A percentile compares a stretch with the other conserved stretches of the same genome.
phyloP scores from a whole-genome alignment of 2,888 invertebrate species.

The Dynastes maya region DNA sequence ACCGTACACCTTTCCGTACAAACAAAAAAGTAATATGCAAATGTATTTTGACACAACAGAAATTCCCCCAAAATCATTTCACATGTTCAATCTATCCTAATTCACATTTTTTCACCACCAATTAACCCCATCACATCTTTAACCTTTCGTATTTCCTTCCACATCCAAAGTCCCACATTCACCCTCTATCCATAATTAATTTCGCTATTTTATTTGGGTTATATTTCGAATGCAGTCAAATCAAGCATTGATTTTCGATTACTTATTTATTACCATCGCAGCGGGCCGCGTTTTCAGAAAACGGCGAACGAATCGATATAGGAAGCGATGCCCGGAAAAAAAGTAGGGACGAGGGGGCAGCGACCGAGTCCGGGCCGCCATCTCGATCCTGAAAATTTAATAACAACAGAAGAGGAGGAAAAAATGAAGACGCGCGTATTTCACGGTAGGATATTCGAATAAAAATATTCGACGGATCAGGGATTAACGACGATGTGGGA shows the following conservation, averaged over 20 bases:
- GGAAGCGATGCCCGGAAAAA: neutral
- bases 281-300: constrained; percentile 3
- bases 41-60: no score
- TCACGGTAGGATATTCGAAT: neutral
- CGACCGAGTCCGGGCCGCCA: neutral
- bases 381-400: constrained; percentile 35
- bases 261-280: constrained; percentile 38
- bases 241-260: constrained; percentile 43
- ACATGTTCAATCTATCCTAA: no score
- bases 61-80: no score
- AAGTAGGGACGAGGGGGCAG: neutral
- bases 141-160: no score
- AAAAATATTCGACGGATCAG: neutral
- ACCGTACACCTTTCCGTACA: no score
- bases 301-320: constrained; percentile 25
- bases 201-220: neutral
- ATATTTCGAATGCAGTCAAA: constrained; percentile 1
- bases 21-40: no score
- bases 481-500: no score
- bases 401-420: constrained; percentile 13
- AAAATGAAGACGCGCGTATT: constrained; percentile 8
- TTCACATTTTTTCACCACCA: no score
- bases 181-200: neutral
- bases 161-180: neutral
- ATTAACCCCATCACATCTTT: no score